Conservation (phyloP, 2,888 invertebrate genomes). For the Mellilla xanthometata region DNA sequence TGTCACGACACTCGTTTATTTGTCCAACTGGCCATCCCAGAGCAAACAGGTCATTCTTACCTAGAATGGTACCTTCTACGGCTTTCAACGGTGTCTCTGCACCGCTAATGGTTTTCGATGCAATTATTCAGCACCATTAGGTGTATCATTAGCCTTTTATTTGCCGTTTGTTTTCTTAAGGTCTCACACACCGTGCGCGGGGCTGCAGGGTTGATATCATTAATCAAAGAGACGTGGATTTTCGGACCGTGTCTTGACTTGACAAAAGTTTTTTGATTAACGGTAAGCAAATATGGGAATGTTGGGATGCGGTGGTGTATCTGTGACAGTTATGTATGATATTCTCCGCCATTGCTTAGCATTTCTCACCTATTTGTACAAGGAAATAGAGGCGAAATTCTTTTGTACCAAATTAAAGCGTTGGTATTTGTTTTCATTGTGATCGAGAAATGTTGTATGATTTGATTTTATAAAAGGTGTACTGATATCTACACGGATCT, state of each 20-base stretch:
- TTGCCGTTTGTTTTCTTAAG: conserved; percentile 68
- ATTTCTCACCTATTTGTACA: neutral
- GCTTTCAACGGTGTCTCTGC: conserved; percentile 42
- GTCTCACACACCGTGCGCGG: conserved; percentile 49
- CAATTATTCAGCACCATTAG: conserved; percentile 74
- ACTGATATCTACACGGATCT: conserved; percentile 18
- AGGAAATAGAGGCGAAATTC: conserved; percentile 10
- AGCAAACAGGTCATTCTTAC: conserved; percentile 57
- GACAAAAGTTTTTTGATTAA: conserved; percentile 72
- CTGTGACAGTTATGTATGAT: conserved; percentile 20
- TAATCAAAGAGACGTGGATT: conserved; percentile 57
- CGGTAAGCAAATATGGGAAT: conserved; percentile 73
- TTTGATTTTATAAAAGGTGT: conserved; percentile 17
- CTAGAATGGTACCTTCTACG: conserved; percentile 28
- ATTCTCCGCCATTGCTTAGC: neutral
- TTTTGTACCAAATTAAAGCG: neutral
- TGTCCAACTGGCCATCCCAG: conserved; percentile 61
- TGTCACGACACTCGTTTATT: conserved; percentile 60
- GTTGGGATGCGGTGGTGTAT: conserved; percentile 34
- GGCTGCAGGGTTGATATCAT: conserved; percentile 64
- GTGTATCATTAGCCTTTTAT: conserved; percentile 70
- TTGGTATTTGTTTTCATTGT: conserved; percentile 19
- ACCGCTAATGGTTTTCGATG: conserved; percentile 61
- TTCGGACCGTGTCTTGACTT: conserved; percentile 44
- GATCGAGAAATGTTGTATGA: conserved; percentile 19